Evolutionary conservation across 2,113 vertebrate genomes (phyloP).

Genomic region (Quiscalus mexicanus): DNA sequence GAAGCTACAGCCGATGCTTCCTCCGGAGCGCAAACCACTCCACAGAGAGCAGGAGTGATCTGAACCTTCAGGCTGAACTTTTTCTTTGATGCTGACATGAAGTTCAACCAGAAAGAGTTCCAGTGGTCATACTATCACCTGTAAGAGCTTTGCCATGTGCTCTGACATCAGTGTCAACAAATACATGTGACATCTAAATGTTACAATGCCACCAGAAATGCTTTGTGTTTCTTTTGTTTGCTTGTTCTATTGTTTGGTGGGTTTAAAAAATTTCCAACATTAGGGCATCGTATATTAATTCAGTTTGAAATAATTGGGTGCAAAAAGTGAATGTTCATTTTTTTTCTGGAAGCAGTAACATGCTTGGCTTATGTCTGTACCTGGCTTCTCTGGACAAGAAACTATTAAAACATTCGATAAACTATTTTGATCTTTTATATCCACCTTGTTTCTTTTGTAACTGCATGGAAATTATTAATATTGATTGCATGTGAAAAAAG

Average conservation of each 20-base stretch:
- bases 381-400: neutral
- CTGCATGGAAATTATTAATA: neutral
- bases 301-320: neutral
- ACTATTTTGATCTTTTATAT: neutral
- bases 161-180: neutral
- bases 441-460: neutral
- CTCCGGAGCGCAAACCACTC: constrained; percentile 67
- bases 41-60: constrained; percentile 46
- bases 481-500: neutral
- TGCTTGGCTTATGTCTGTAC: neutral
- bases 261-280: neutral
- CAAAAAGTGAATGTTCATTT: neutral
- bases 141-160: neutral
- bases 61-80: neutral
- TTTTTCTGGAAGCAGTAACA: neutral
- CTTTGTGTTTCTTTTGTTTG: neutral
- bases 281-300: neutral
- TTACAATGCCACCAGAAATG: neutral
- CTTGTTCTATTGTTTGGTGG: neutral
- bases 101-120: neutral
- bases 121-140: neutral
- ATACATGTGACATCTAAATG: neutral
- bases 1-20: constrained; percentile 73
- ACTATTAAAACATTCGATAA: neutral
- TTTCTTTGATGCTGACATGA: neutral